Evolutionary conservation across 2,797 vertebrate species (phyloP).

Genomic region (Gymnocypris eckloni): DNA sequence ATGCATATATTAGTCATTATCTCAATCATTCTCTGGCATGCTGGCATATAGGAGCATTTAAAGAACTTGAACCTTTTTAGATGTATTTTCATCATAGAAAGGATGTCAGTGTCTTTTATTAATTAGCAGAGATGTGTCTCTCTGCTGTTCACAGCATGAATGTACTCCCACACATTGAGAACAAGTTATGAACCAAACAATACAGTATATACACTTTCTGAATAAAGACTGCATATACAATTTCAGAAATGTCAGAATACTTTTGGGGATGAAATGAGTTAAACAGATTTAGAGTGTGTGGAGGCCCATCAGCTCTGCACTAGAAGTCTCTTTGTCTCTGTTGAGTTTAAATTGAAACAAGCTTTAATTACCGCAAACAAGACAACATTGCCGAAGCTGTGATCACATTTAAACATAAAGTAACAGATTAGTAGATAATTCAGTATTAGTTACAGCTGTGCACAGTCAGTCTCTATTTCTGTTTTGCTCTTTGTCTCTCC

Average conservation of each 20-base stretch:
- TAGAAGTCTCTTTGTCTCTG: background rate
- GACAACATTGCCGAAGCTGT: background rate
- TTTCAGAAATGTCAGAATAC: background rate
- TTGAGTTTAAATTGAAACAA: background rate
- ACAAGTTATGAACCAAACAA: background rate
- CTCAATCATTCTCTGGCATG: constrained; percentile 50
- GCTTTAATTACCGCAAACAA: background rate
- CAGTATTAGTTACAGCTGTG: constrained; percentile 1
- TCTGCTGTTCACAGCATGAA: constrained; percentile 12
- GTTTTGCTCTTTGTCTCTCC: background rate
- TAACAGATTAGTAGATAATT: constrained; percentile 14
- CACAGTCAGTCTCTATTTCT: background rate
- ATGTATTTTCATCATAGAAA: background rate
- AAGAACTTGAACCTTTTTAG: constrained; percentile 15
- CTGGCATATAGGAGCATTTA: constrained; percentile 41
- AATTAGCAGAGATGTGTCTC: constrained; percentile 34
- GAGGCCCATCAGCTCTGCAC: background rate
- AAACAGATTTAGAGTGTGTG: background rate
- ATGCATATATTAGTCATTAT: constrained; percentile 48
- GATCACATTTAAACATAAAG: background rate
- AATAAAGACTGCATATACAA: background rate
- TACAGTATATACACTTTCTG: background rate
- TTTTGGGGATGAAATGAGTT: background rate
- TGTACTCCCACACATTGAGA: constrained; percentile 27
- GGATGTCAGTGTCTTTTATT: constrained; percentile 30